phyloP scores from a whole-genome alignment of 1,140 invertebrate species.

The Drosophila azteca region DNA sequence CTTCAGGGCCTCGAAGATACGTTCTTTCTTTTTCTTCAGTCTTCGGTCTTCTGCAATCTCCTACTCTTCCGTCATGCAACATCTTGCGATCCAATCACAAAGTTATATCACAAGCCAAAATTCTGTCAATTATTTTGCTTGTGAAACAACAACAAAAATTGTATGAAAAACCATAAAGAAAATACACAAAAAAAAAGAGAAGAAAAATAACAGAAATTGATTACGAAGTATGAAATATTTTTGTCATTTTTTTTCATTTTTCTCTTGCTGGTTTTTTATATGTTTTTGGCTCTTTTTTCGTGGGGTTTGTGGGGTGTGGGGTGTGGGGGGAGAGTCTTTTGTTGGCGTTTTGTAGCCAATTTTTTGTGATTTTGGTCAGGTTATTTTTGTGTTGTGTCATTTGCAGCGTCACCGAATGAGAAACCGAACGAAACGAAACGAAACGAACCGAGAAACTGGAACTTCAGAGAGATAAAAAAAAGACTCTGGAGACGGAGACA shows the following conservation, averaged over 20 bases:
- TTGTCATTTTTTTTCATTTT: conserved; percentile 21
- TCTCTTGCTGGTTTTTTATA: conserved; percentile 1
- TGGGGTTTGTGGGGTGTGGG: neutral
- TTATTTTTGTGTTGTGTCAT: conserved; percentile 71
- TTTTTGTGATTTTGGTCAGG: conserved; percentile 57
- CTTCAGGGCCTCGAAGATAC: no score
- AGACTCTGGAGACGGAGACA: conserved; percentile 8
- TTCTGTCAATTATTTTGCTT: conserved; percentile 50
- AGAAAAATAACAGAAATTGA: neutral
- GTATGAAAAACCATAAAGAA: neutral
- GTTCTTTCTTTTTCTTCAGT: neutral
- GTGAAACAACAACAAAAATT: conserved; percentile 18
- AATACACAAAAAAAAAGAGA: no score
- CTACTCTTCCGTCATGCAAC: neutral
- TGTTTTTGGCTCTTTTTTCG: no score
- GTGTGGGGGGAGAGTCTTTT: conserved; percentile 32
- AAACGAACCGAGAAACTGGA: conserved; percentile 19
- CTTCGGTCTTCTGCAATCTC: no score
- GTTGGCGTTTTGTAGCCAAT: conserved; percentile 70
- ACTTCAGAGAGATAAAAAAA: conserved; percentile 30
- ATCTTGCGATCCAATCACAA: conserved; percentile 1
- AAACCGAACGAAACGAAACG: conserved; percentile 44
- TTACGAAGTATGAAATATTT: conserved; percentile 18
- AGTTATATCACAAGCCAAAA: conserved; percentile 38
- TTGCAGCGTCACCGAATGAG: conserved; percentile 67